Base-by-base conservation (phyloP, 2,113 vertebrate species). In the Carassius auratus region DNA sequence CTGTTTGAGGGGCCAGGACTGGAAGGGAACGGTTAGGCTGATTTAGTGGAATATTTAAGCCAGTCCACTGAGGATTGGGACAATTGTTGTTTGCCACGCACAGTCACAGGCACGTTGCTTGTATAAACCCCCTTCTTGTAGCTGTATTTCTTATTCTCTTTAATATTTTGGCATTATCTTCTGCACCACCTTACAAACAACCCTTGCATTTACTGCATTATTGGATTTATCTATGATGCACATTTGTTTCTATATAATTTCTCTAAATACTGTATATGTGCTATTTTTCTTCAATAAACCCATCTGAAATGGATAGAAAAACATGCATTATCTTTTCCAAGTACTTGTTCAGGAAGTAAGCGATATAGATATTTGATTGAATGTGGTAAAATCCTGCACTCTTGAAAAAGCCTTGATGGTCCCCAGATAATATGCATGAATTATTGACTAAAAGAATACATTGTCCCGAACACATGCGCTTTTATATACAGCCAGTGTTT, bases 401-500 rank as follows among this genome's bases (percentile, higher is more conserved):
- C 61, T 55, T 66, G 26, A 15, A 64, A 68, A 86, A 82, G 88
- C 76, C 71, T 66, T 79, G 42, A 52, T 48, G 55, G 59, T 86
- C 87, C 79, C 81, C 33, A 33, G 80, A 85, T 86, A 81, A 38
- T 33, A 13, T n/a, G 45, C 89, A 90, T 91, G 64, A 86, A 90
- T 90, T 89, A 90, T 90, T 90, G 87, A 90, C 80, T 55, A 59
- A 86, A 84, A 76, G 5, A 81, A 45, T 33, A 23, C 19, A 38
- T 42, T 68, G n/a, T 64, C 21, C n/a, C 48, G 33, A 61, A 61
- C 33, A n/a, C 57, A 0, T 17, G 23, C 38, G 38, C 36, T 64
- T 48, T 42, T 48, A 84, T 78, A 78, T 82, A 55, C 15, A 74
- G 61, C 62, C 30, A 77, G 4, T 83, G 61, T 68, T 59, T 55